Conservation (phyloP, 2,797 vertebrate genomes). For the Clarias platycephalus region DNA sequence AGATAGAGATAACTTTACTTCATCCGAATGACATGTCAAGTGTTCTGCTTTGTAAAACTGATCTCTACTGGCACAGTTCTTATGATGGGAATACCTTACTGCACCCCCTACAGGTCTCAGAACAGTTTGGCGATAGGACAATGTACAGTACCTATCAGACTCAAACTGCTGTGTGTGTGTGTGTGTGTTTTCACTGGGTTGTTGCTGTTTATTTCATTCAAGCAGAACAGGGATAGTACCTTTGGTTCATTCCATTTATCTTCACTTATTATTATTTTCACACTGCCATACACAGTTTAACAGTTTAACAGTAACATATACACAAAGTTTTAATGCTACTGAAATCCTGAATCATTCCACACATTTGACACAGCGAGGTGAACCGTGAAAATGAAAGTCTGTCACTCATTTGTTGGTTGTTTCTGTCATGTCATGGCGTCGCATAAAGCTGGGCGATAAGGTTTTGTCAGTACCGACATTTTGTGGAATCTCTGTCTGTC, state of each 20-base stretch:
- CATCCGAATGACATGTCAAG: neutral
- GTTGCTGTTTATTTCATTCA: neutral
- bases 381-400: slow-evolving; percentile 13
- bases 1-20: slow-evolving; percentile 10
- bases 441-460: slow-evolving; percentile 27
- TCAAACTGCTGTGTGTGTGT: neutral
- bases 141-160: slow-evolving; percentile 11
- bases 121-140: slow-evolving; percentile 30
- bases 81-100: neutral
- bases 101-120: neutral
- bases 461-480: neutral
- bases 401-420: slow-evolving; percentile 13
- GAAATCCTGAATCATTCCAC: neutral
- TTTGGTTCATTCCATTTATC: neutral
- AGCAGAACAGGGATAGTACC: neutral
- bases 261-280: neutral
- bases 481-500: neutral
- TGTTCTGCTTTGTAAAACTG: slow-evolving; percentile 4
- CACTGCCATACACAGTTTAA: neutral
- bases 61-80: neutral
- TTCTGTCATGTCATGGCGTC: slow-evolving; percentile 55
- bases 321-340: neutral
- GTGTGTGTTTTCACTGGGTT: neutral
- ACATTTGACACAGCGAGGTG: neutral
- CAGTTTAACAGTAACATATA: neutral